A percentile compares a stretch with the other conserved stretches of the same genome.
These are phyloP conservation scores for Tetraodon nigroviridis DNA, from an alignment of 2,113 vertebrate species.

Conservation along the genomic window DNA sequence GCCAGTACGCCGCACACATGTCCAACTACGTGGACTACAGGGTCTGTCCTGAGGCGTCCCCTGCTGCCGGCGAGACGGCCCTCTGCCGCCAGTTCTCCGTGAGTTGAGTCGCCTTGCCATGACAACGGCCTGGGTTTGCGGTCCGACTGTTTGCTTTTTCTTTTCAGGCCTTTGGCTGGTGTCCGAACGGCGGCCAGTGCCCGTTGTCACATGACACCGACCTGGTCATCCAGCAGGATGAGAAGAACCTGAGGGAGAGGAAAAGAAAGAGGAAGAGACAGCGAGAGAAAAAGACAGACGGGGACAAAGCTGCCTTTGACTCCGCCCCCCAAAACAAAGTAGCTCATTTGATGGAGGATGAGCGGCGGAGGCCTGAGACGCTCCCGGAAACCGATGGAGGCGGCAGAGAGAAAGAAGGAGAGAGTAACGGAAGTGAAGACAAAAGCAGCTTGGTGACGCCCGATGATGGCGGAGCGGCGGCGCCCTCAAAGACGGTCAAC, in stretches of 20 bases:
- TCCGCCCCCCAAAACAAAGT: slow-evolving; percentile 58
- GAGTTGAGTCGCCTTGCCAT: slow-evolving; percentile 19
- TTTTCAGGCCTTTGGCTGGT: slow-evolving; percentile 91
- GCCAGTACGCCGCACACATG: slow-evolving; percentile 59
- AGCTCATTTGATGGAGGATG: slow-evolving; percentile 32
- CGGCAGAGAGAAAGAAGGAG: slow-evolving; percentile 1
- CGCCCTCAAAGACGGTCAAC: slow-evolving; percentile 50
- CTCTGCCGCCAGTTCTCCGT: slow-evolving; percentile 65
- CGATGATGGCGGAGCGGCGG: neutral
- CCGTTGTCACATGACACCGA: slow-evolving; percentile 91
- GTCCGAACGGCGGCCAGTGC: slow-evolving; percentile 84
- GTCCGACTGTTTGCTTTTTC: neutral
- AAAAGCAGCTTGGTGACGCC: neutral
- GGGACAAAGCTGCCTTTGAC: slow-evolving; percentile 14
- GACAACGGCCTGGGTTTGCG: neutral
- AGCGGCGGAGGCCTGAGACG: slow-evolving; percentile 25
- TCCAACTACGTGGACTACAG: slow-evolving; percentile 65
- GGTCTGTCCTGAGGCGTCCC: slow-evolving; percentile 40
- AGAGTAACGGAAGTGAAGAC: neutral
- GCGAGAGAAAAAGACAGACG: slow-evolving; percentile 65
- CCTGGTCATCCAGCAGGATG: slow-evolving; percentile 88
- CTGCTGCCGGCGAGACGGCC: slow-evolving; percentile 32
- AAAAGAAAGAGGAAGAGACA: slow-evolving; percentile 78
- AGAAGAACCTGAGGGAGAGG: slow-evolving; percentile 77
- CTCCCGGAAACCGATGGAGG: slow-evolving; percentile 1